phyloP scores from a whole-genome alignment of 2,113 vertebrate species.

The Boleophthalmus pectinirostris region DNA sequence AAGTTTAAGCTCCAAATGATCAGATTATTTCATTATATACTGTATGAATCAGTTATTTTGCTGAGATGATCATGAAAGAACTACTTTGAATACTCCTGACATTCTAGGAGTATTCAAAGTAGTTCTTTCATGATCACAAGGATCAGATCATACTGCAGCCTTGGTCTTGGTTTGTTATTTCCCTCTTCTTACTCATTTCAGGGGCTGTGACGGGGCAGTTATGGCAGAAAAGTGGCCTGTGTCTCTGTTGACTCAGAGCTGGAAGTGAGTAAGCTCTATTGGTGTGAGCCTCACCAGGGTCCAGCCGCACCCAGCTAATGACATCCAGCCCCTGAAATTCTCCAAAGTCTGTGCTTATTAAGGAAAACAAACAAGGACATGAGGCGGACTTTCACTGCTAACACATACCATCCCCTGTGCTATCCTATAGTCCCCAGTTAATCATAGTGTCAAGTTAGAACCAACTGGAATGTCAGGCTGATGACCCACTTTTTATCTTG shows the following conservation, averaged over 20 bases:
- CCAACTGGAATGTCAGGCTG: slow-evolving; percentile 24
- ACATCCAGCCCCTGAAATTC: slow-evolving; percentile 71
- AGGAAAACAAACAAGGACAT: slow-evolving; percentile 70
- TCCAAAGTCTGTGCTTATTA: slow-evolving; percentile 70
- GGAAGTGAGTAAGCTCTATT: slow-evolving; percentile 72
- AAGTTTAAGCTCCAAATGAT: background rate
- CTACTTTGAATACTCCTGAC: background rate
- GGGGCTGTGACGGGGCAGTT: slow-evolving; percentile 47
- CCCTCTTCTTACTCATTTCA: slow-evolving; percentile 49
- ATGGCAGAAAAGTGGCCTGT: slow-evolving; percentile 56
- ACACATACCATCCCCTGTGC: slow-evolving; percentile 50
- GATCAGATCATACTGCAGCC: background rate
- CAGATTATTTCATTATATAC: background rate
- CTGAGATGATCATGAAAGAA: background rate
- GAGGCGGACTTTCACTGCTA: slow-evolving; percentile 47
- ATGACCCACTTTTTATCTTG: slow-evolving; percentile 20
- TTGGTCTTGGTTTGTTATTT: slow-evolving; percentile 25
- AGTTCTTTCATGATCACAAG: background rate
- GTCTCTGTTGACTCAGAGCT: slow-evolving; percentile 69
- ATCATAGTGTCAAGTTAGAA: slow-evolving; percentile 44
- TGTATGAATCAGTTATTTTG: background rate
- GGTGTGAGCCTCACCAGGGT: slow-evolving; percentile 58
- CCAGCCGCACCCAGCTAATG: slow-evolving; percentile 65
- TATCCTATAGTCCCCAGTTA: slow-evolving; percentile 35
- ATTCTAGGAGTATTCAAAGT: too few species aligned